phyloP scores from a whole-genome alignment of 2,888 invertebrate species.

The Caenorhabditis afra region DNA sequence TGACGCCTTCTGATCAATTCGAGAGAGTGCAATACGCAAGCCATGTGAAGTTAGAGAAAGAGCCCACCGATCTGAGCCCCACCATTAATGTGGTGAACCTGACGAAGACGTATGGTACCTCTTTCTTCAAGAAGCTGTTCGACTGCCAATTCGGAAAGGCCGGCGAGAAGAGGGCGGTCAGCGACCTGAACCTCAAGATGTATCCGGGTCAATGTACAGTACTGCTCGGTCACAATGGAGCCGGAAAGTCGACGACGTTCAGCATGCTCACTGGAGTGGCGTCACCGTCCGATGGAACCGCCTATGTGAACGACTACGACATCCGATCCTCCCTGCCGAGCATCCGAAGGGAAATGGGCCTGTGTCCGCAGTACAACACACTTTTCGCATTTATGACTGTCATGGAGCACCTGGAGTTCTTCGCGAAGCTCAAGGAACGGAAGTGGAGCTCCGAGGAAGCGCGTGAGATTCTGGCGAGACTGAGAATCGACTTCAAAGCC shows the following conservation, averaged over 20 bases:
- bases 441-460: slow-evolving; percentile 84
- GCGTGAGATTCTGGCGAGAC: slow-evolving; percentile 84
- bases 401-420: slow-evolving; percentile 89
- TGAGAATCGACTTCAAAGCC: slow-evolving; percentile 81
- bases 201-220: slow-evolving; percentile 86
- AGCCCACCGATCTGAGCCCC: slow-evolving; percentile 45
- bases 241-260: slow-evolving; percentile 93
- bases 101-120: slow-evolving; percentile 73
- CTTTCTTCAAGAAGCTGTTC: slow-evolving; percentile 75
- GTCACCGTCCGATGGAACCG: slow-evolving; percentile 70
- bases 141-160: slow-evolving; percentile 73
- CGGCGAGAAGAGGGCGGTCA: slow-evolving; percentile 83
- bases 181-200: slow-evolving; percentile 86
- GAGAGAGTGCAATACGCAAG: slow-evolving; percentile 11
- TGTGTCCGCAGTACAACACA: slow-evolving; percentile 92
- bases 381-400: slow-evolving; percentile 90
- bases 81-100: slow-evolving; percentile 71
- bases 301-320: slow-evolving; percentile 83
- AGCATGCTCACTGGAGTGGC: slow-evolving; percentile 88
- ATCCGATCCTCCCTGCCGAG: slow-evolving; percentile 81
- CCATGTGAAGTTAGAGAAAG: slow-evolving; percentile 49
- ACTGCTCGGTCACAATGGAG: slow-evolving; percentile 89
- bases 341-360: slow-evolving; percentile 85
- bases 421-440: slow-evolving; percentile 83
- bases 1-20: slow-evolving; percentile 26